Conservation (phyloP, 2,888 invertebrate genomes). For the Chaetogeoica ovagalla region DNA sequence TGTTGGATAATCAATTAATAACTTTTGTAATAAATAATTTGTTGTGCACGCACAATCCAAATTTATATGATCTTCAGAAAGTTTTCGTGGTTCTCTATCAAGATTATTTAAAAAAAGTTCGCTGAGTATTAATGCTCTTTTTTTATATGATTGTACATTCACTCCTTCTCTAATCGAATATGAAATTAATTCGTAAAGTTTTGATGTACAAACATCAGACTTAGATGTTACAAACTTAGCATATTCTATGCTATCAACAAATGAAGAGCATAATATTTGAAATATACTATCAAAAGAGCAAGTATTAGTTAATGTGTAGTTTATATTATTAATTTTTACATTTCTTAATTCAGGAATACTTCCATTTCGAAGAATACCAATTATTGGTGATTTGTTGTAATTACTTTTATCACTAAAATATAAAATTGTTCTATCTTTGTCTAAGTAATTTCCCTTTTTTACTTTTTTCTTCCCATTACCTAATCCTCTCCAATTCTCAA, state of each 20-base stretch:
- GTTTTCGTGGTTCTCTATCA: neutral
- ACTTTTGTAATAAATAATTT: neutral
- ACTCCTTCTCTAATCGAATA: neutral
- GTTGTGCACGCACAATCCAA: neutral
- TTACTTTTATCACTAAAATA: slow-evolving; percentile 9
- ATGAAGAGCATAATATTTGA: too few species aligned
- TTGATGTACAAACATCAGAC: neutral
- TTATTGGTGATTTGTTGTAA: neutral
- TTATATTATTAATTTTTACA: neutral
- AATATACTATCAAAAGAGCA: too few species aligned
- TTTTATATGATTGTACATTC: neutral
- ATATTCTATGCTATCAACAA: too few species aligned
- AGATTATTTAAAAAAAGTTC: neutral
- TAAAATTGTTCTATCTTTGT: neutral
- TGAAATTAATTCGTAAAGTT: neutral
- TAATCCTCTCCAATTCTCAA: slow-evolving; percentile 8
- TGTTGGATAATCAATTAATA: slow-evolving; percentile 1
- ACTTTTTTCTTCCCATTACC: neutral
- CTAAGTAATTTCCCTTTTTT: slow-evolving; percentile 7
- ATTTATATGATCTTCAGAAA: neutral
- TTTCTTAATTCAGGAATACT: too few species aligned
- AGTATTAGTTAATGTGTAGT: slow-evolving; percentile 13
- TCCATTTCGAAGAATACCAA: too few species aligned
- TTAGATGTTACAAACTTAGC: too few species aligned
- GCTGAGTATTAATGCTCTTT: neutral